phyloP scores from a whole-genome alignment of 2,888 invertebrate genomes.

The Flabesymbios commensalis region DNA sequence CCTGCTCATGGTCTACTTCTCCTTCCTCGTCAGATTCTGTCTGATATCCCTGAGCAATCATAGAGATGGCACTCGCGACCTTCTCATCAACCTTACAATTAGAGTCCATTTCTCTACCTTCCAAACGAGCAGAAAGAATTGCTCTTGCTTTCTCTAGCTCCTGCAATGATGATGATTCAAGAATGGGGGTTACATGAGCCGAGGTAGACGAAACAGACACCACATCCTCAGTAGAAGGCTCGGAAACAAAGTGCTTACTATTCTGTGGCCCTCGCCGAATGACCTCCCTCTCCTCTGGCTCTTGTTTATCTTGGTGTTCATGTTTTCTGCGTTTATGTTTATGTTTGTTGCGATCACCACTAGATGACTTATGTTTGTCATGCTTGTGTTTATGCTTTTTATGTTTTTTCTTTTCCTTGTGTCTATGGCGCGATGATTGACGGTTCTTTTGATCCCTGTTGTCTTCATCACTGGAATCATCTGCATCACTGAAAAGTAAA shows the following conservation, averaged over 20 bases:
- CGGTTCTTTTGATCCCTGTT: not conserved
- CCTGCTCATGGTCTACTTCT: slow-evolving; percentile 50
- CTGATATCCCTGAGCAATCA: slow-evolving; percentile 46
- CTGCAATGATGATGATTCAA: slow-evolving; percentile 32
- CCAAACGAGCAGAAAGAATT: slow-evolving; percentile 55
- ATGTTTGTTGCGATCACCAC: slow-evolving; percentile 20
- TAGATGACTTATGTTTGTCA: slow-evolving; percentile 8
- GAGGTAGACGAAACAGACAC: not conserved
- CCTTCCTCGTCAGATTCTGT: slow-evolving; percentile 57
- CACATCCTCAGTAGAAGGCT: not conserved
- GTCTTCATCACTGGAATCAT: not conserved
- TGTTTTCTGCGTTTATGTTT: slow-evolving; percentile 64
- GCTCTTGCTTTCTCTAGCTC: slow-evolving; percentile 59
- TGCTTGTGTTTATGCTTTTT: slow-evolving; percentile 29
- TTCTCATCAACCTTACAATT: slow-evolving; percentile 24
- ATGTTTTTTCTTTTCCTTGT: slow-evolving; percentile 30
- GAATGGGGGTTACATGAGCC: not conserved
- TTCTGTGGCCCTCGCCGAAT: too few species aligned
- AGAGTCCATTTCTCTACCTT: slow-evolving; percentile 32
- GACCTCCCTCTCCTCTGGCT: not conserved
- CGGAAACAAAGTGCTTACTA: too few species aligned
- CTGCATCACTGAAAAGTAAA: not conserved
- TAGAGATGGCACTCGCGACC: slow-evolving; percentile 42
- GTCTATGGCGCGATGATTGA: slow-evolving; percentile 7
- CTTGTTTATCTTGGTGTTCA: slow-evolving; percentile 43